Base-by-base conservation (phyloP, 92 coral and sea anemone species). In the Heteractis magnifica region DNA sequence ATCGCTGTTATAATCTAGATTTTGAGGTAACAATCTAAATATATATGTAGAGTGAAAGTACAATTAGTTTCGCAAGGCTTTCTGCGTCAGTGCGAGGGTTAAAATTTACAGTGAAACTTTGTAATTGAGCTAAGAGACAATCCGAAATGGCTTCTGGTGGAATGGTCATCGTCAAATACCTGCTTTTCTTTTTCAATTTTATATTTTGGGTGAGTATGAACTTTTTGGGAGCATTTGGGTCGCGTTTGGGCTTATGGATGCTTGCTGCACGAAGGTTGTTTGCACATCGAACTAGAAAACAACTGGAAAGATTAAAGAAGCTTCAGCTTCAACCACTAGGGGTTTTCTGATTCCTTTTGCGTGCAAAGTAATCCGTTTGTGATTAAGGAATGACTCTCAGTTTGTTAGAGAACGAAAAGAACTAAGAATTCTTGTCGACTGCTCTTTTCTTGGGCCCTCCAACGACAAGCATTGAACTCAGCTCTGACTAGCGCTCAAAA, bases 161-260 rank as follows among this genome's bases (percentile, higher is more conserved):
- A 71, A 93, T 93, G 94, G 88, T 84, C 53, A 49, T 87, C 60
- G 87, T 93, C 77, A 93, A 93, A 82, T 93, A 93, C 65, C 94
- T 93, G 15, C 80, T 93, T 62, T 93, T 93, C 80, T 84, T 93
- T 86, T 93, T 93, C 79, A 91, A 93, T 72, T 77, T 91, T 72
- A 75, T 93, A 65, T 93, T 93, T 72, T 93, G 97, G 97, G 97
- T 93, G 76, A 91, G 97, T 91, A 51, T 53, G 12, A 44, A 48
- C 26, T 65, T 5, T 65, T 68, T 0, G 73, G 16, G 10, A 8
- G 44, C 8, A 23, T 64, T 20, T 26, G 49, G 15, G 73, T 26
- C 23, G 73, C 49, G 10, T 68, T 53, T 4, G 73, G 21, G 8
- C 71, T 64, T 12, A 4, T 58, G 4, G 64, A 4, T 58, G 12